Evolutionary conservation across 2,113 vertebrate genomes (phyloP).

Genomic region (Antechinus stuartii): DNA sequence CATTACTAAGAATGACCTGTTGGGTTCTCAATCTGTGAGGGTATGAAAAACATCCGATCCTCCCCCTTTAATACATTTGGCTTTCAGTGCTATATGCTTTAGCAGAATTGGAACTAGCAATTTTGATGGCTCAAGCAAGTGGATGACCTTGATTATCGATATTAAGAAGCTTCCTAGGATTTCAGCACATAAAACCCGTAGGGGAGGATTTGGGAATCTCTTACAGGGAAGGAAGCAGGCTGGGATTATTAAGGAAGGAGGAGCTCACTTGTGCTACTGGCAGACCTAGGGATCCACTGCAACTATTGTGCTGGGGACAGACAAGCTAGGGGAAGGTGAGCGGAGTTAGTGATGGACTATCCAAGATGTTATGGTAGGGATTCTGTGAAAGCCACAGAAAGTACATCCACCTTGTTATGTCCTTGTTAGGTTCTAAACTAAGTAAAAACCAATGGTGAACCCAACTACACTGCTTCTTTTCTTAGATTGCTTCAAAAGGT

Average conservation of each 20-base stretch:
- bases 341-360: not conserved
- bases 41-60: not conserved
- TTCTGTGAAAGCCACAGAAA: not conserved
- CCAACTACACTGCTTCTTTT: not conserved
- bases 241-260: not conserved
- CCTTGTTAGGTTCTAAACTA: not conserved
- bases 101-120: not conserved
- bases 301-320: not conserved
- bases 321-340: not conserved
- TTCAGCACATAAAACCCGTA: not conserved
- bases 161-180: not conserved
- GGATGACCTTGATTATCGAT: not conserved
- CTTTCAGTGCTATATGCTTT: not conserved
- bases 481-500: not conserved
- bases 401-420: not conserved
- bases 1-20: not conserved
- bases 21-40: not conserved
- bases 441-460: not conserved
- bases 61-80: not conserved
- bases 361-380: not conserved
- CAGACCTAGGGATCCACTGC: not conserved
- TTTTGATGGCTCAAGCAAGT: not conserved
- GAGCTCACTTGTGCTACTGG: not conserved
- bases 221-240: not conserved
- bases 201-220: not conserved